Evolutionary conservation across 2,888 invertebrate genomes (phyloP).

Genomic region (Hemithea aestivaria): DNA sequence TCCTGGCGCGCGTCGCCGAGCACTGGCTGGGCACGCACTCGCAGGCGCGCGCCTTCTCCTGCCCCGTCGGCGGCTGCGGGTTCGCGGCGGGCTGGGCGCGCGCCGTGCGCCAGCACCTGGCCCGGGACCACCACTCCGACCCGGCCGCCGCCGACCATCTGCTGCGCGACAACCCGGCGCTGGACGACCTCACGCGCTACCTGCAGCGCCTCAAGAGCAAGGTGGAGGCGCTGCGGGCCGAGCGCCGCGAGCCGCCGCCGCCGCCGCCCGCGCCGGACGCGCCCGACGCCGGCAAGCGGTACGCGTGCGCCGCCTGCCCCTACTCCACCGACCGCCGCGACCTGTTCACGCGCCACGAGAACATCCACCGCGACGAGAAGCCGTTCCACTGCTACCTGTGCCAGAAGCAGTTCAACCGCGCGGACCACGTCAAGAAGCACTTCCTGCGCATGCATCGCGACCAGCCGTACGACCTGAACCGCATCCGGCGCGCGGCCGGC

Average conservation of each 20-base stretch:
- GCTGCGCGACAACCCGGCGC: slow-evolving; percentile 85
- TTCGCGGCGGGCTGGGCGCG: slow-evolving; percentile 88
- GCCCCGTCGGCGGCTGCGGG: slow-evolving; percentile 84
- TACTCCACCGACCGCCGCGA: slow-evolving; percentile 95
- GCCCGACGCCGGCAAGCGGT: slow-evolving; percentile 80
- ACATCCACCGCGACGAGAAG: slow-evolving; percentile 95
- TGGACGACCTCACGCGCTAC: slow-evolving; percentile 86
- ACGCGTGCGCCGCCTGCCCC: slow-evolving; percentile 92
- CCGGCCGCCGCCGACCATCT: slow-evolving; percentile 81
- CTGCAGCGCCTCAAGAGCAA: slow-evolving; percentile 83
- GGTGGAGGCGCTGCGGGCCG: slow-evolving; percentile 41
- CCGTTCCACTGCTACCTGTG: slow-evolving; percentile 96
- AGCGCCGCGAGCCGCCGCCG: slow-evolving; percentile 5
- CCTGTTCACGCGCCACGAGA: slow-evolving; percentile 94
- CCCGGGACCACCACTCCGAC: slow-evolving; percentile 84
- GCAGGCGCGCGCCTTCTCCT: slow-evolving; percentile 82
- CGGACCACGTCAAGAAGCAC: slow-evolving; percentile 96
- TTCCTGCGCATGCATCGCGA: slow-evolving; percentile 95
- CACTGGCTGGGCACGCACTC: slow-evolving; percentile 86
- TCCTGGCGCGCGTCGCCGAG: slow-evolving; percentile 85
- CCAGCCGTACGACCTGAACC: slow-evolving; percentile 90
- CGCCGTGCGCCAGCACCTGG: slow-evolving; percentile 85
- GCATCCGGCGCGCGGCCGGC: slow-evolving; percentile 83
- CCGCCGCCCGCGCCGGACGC: slow-evolving; percentile 20
- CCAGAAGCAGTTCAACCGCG: slow-evolving; percentile 94